Evolutionary conservation across 2,113 vertebrate species (phyloP).

Genomic region (Nycticorax nycticorax): DNA sequence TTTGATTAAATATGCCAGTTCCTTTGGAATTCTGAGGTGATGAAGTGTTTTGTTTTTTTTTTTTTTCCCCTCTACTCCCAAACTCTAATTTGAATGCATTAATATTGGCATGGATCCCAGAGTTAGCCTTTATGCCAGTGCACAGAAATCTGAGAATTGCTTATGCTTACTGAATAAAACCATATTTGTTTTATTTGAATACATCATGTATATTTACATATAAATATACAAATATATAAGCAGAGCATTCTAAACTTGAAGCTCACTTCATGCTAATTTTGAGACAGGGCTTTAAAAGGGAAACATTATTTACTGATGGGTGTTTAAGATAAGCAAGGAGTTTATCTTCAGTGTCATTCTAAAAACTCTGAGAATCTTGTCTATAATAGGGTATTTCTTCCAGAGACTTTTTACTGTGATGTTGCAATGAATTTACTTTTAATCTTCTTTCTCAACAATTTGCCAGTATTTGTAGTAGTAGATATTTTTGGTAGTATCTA

Average conservation of each 20-base stretch:
- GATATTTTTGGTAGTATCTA: not conserved
- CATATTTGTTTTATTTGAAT: not conserved
- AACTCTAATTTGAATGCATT: not conserved
- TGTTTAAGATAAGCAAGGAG: not conserved
- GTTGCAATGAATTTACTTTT: not conserved
- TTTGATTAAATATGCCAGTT: not conserved
- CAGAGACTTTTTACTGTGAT: not conserved
- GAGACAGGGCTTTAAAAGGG: not conserved
- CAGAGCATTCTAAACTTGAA: not conserved
- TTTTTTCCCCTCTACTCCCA: not conserved
- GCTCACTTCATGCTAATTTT: not conserved
- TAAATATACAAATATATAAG: not conserved
- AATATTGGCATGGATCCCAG: not conserved
- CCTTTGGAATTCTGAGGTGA: not conserved
- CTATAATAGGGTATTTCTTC: not conserved
- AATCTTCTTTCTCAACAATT: not conserved
- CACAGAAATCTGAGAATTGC: not conserved
- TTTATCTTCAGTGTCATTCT: not conserved
- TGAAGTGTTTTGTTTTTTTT: accelerated
- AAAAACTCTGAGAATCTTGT: not conserved
- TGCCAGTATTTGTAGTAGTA: not conserved
- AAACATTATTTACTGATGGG: not conserved
- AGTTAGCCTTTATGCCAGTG: not conserved
- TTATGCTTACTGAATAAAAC: not conserved
- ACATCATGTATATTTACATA: not conserved